Evolutionary conservation across 1,140 invertebrate genomes (phyloP).

Genomic region (Hylaeus volcanicus): DNA sequence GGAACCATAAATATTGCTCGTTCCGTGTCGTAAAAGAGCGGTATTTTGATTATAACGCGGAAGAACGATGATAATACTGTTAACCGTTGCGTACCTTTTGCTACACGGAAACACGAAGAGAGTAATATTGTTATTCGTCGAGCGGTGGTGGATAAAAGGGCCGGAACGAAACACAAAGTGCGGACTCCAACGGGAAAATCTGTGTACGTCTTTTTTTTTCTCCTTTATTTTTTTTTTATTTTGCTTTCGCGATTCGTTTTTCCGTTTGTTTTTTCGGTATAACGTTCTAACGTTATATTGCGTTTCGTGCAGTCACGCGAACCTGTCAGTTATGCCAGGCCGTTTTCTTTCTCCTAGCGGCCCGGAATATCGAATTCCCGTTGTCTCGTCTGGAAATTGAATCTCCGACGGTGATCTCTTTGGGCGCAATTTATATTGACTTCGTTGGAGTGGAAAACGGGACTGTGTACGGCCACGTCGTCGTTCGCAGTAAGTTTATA

Average conservation of each 20-base stretch:
- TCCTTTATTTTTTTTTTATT: not conserved
- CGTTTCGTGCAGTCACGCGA: conserved; percentile 20
- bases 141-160: conserved; percentile 9
- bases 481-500: conserved; percentile 29
- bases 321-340: conserved; percentile 13
- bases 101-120: not conserved
- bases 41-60: conserved; percentile 6
- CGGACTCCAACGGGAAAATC: not conserved
- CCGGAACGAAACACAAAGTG: not conserved
- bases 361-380: conserved; percentile 42
- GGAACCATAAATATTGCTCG: not conserved
- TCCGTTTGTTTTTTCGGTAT: not conserved
- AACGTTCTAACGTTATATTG: conserved; percentile 8
- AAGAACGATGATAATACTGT: not conserved
- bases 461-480: not conserved
- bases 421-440: conserved; percentile 36
- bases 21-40: too few relatives aligned
- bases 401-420: conserved; percentile 45
- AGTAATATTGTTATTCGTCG: conserved; percentile 19
- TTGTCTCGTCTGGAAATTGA: conserved; percentile 47
- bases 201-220: not conserved
- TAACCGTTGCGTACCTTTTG: not conserved
- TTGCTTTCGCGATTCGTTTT: not conserved
- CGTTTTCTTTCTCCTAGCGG: conserved; percentile 9
- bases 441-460: conserved; percentile 16